Base-by-base conservation (phyloP, 2,888 invertebrate genomes). In the Perithous albicinctus region DNA sequence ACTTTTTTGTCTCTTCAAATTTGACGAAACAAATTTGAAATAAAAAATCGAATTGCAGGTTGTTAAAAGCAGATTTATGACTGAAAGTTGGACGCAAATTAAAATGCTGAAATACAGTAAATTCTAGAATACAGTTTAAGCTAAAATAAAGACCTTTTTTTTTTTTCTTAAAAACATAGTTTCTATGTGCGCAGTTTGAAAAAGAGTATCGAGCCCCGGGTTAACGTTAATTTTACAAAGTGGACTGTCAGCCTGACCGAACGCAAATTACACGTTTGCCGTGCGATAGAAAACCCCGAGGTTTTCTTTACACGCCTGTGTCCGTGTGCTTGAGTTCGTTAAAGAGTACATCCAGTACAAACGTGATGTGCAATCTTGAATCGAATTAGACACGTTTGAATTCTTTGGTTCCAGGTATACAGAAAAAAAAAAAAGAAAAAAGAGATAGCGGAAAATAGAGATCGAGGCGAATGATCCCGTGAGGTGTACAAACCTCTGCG, bases 181-280 rank as follows among this genome's bases (percentile, higher is more conserved):
- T 51, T 67, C 18, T 35, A 38, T 35, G 15, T 23, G 38, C 15
- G 35, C 46, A 10, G 12, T 35, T 48, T 20, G 69, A 66, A 38
- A 69, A 54, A 29, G 41, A 64, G 51, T n/a, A 67, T 66, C 10
- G 70, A 43, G 67, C 54, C 64, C 70, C 35, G 43, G 67, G 56
- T 63, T 64, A 64, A 77, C 75, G 82, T 79, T 79, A 32, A 82
- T 79, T 63, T 76, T 70, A 80, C 80, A 74, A 77, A 80, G 73
- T 80, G 77, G 80, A 80, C 80, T 83, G 83, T 80, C 83, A 80
- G 78, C 67, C 76, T 46, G 76, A 67, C 76, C 70, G 64, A 74
- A 76, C 69, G 76, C 74, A 80, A 80, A 83, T 80, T 80, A 78
- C 77, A 80, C 70, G 77, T 83, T 82, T 70, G 43, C 64, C 67